Percentiles rank a stretch among this genome's conserved stretches.
Conservation (phyloP, 1,140 invertebrate genomes). For the Zaprionus lachaisei region DNA sequence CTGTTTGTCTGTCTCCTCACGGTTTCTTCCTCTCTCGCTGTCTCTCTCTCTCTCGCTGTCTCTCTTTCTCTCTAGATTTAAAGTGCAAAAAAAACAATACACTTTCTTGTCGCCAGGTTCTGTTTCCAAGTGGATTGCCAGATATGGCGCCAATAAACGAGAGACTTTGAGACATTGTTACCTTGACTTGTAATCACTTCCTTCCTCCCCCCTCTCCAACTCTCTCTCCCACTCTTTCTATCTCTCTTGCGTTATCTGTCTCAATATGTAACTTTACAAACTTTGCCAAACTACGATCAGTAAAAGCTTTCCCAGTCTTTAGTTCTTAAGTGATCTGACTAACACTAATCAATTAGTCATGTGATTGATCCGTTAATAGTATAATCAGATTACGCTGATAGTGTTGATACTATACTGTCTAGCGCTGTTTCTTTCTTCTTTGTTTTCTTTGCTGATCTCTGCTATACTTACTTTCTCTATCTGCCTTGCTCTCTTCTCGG, state of each 20-base stretch:
- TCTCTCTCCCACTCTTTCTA: neutral
- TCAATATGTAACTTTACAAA: neutral
- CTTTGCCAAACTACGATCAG: neutral
- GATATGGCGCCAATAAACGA: neutral
- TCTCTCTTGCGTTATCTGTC: neutral
- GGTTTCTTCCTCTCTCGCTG: neutral
- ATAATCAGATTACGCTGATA: too few species aligned
- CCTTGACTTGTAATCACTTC: slow-evolving; percentile 4
- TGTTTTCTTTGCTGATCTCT: neutral
- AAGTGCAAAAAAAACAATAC: neutral
- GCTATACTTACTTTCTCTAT: neutral
- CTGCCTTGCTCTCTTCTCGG: neutral
- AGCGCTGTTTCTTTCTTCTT: too few species aligned
- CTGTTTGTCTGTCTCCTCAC: slow-evolving; percentile 13
- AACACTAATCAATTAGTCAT: neutral
- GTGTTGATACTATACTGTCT: too few species aligned
- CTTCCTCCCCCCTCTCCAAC: neutral
- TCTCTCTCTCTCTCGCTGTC: slow-evolving; percentile 1
- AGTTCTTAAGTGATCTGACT: neutral
- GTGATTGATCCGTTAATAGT: too few species aligned
- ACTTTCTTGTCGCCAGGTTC: neutral
- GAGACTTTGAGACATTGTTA: neutral
- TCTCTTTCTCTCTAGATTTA: neutral
- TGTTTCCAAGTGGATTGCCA: slow-evolving; percentile 1
- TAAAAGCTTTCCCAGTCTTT: neutral